Evolutionary conservation across 2,888 invertebrate species (phyloP).

Genomic region (Chydorus sphaericus): DNA sequence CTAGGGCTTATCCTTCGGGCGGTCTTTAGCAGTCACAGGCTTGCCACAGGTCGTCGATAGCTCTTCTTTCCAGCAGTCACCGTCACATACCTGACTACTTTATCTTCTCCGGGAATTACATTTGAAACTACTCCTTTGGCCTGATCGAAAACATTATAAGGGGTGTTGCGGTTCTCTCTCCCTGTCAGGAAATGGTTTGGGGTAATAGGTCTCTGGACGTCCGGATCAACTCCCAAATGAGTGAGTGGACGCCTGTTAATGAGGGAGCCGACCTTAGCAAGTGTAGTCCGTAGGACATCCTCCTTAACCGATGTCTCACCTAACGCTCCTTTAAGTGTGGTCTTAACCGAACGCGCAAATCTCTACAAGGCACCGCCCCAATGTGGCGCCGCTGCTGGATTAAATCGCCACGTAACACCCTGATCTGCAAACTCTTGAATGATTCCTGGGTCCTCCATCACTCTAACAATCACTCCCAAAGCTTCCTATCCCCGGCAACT

Average conservation of each 20-base stretch:
- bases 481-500: constrained; percentile 16
- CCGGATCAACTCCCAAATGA: not conserved
- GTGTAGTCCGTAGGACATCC: constrained; percentile 16
- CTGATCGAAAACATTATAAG: not conserved
- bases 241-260: not conserved
- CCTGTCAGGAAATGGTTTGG: constrained; percentile 1
- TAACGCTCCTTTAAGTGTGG: constrained; percentile 7
- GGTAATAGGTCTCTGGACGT: not conserved
- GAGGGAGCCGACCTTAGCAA: not conserved
- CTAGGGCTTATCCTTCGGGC: not conserved
- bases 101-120: not conserved
- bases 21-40: not conserved
- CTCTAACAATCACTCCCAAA: not conserved
- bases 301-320: constrained; percentile 13
- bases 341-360: constrained; percentile 17
- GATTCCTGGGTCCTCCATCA: not conserved
- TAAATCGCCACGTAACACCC: constrained; percentile 17
- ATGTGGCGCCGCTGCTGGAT: constrained; percentile 18
- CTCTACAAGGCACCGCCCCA: constrained; percentile 20
- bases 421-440: not conserved
- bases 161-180: not conserved
- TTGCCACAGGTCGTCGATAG: not conserved
- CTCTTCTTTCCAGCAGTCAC: not conserved
- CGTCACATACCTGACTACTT: not conserved
- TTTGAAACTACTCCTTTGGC: not conserved